A percentile compares a stretch with the other conserved stretches of the same genome.
Conservation (phyloP, 2,888 invertebrate genomes). For the Loripinus fragilis region DNA sequence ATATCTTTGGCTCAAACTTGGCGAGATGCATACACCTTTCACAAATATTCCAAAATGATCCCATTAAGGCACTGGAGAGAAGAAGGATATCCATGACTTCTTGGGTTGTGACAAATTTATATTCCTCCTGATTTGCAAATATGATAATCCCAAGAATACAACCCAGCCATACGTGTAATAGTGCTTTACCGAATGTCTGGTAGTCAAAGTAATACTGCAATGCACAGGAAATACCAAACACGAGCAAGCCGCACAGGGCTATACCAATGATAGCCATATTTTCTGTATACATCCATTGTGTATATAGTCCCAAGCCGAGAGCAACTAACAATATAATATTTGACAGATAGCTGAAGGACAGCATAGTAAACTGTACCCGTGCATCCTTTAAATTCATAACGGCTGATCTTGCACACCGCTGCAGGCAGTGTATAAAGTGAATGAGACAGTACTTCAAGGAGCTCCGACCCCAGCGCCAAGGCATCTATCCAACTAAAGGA, state of each 20-base stretch:
- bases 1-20: slow-evolving; percentile 61
- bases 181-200: slow-evolving; percentile 70
- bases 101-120: slow-evolving; percentile 71
- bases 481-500: neutral
- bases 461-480: neutral
- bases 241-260: slow-evolving; percentile 74
- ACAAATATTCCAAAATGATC: slow-evolving; percentile 75
- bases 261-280: slow-evolving; percentile 74
- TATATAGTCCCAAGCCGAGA: slow-evolving; percentile 79
- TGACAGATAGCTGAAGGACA: slow-evolving; percentile 74
- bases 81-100: slow-evolving; percentile 79
- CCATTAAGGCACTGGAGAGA: slow-evolving; percentile 74
- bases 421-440: neutral
- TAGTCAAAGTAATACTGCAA: slow-evolving; percentile 78
- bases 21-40: slow-evolving; percentile 67
- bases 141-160: slow-evolving; percentile 79
- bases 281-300: slow-evolving; percentile 75
- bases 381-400: slow-evolving; percentile 59
- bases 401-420: slow-evolving; percentile 7
- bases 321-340: slow-evolving; percentile 76
- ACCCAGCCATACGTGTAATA: slow-evolving; percentile 80
- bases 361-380: slow-evolving; percentile 46
- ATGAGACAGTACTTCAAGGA: slow-evolving; percentile 26
- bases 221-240: slow-evolving; percentile 77
- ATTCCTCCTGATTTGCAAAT: slow-evolving; percentile 72